phyloP scores from a whole-genome alignment of 2,888 invertebrate species.

The Orthonychiurus folsomi region DNA sequence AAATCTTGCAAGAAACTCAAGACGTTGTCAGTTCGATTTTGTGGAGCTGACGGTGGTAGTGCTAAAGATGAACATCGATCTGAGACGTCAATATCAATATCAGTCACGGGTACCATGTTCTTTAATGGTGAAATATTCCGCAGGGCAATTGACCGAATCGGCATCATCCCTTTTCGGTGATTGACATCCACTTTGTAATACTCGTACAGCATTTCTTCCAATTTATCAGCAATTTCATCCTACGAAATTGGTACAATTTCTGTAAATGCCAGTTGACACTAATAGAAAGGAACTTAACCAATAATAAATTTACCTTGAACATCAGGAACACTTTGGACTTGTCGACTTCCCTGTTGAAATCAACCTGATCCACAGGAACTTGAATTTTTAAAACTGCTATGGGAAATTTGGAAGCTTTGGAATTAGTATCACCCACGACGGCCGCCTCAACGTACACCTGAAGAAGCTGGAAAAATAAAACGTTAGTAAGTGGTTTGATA shows the following conservation, averaged over 20 bases:
- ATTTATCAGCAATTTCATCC: not conserved
- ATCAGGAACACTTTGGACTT: conserved; percentile 51
- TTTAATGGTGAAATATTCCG: not conserved
- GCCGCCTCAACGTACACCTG: not conserved
- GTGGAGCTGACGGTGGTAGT: not conserved
- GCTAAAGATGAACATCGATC: too few relatives aligned
- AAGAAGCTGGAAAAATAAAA: not conserved
- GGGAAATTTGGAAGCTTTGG: conserved; percentile 42
- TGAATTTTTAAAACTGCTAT: conserved; percentile 47
- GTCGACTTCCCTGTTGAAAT: conserved; percentile 56
- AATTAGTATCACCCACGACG: not conserved
- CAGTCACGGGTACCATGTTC: not conserved
- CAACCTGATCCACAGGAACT: conserved; percentile 47
- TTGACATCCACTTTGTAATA: not conserved
- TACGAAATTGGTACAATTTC: too few relatives aligned
- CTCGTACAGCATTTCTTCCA: not conserved
- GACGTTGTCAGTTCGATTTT: not conserved
- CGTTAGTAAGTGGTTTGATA: not conserved
- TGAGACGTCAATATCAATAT: too few relatives aligned
- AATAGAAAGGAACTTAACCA: not conserved
- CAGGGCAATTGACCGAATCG: not conserved
- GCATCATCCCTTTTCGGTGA: too few relatives aligned
- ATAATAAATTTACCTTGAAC: conserved; percentile 45
- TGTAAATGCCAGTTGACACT: too few relatives aligned
- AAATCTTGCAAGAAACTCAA: not conserved